These are phyloP conservation scores for Ornithoptera alexandrae DNA, from an alignment of 2,888 invertebrate genomes.

Conservation along the genomic window DNA sequence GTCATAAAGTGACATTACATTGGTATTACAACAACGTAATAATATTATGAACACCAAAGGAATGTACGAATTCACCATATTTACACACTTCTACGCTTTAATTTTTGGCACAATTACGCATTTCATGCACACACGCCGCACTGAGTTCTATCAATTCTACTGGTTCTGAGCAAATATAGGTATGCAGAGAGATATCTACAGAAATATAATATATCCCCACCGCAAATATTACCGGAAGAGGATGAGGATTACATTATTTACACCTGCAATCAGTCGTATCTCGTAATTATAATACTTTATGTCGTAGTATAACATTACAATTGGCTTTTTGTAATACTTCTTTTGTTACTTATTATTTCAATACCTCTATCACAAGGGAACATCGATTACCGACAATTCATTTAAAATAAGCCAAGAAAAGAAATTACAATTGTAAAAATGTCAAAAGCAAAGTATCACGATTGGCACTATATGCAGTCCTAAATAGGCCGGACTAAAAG, in stretches of 20 bases:
- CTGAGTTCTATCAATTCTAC: constrained; percentile 59
- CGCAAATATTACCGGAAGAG: constrained; percentile 60
- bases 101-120: constrained; percentile 76
- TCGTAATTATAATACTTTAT: constrained; percentile 58
- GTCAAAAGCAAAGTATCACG: constrained; percentile 50
- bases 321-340: constrained; percentile 30
- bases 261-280: constrained; percentile 79
- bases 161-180: constrained; percentile 78
- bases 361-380: constrained; percentile 27
- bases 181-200: constrained; percentile 75
- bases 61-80: constrained; percentile 49
- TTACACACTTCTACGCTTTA: constrained; percentile 60
- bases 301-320: constrained; percentile 38
- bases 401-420: constrained; percentile 30
- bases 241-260: constrained; percentile 75
- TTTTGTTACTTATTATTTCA: constrained; percentile 27
- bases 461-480: constrained; percentile 63
- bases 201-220: constrained; percentile 60
- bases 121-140: constrained; percentile 59
- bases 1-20: constrained; percentile 42
- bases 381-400: constrained; percentile 24
- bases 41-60: constrained; percentile 50
- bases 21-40: constrained; percentile 48
- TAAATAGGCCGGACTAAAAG: constrained; percentile 73
- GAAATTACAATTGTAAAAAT: constrained; percentile 29